Base-by-base conservation (phyloP, 2,888 invertebrate genomes). In the Xanthorhoe designata region DNA sequence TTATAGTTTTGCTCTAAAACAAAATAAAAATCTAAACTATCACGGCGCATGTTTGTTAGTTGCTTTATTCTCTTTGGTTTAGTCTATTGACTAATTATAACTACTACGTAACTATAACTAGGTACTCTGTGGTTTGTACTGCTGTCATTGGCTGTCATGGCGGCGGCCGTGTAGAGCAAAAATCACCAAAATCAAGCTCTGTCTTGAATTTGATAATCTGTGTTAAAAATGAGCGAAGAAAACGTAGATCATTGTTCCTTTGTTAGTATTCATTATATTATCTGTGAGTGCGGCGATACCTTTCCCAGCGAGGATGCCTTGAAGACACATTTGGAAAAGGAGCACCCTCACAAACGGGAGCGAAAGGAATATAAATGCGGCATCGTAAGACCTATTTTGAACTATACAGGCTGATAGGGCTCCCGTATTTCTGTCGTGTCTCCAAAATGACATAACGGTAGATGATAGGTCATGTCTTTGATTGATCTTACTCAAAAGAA, bases 241-340 rank as follows among this genome's bases (percentile, higher is more conserved):
- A 71, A 70, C 57, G 81, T 29, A 35, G 59, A 56, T 60, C 80
- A 80, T 0, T 32, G 86, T 77, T 85, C 88, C 24, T 87, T 88
- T 73, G 89, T 89, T 68, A 87, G 87, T 78, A 85, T 86, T 68
- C 86, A 89, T 68, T 89, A 88, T 79, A 88, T 89, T 81, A 88
- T 89, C 87, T 88, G 89, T 86, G 87, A 89, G 69, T 90, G 89
- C 50, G 89, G 89, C 0, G 85, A 88, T 70, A 88, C 84, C 17
- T 89, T 89, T 78, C 84, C 87, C 0, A 81, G 83, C 0, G 88
- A 89, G 60, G 86, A 87, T 17, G 82, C 78, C 2, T 66, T 90
- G 58, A 84, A 78, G 65, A 67, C 59, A 0, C 89, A 90, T 75
- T 74, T 88, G 64, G 86, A 86, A 18, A 78, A 65, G 49, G 87